phyloP scores from a whole-genome alignment of 2,888 invertebrate species.

The Ophion slaviceki region DNA sequence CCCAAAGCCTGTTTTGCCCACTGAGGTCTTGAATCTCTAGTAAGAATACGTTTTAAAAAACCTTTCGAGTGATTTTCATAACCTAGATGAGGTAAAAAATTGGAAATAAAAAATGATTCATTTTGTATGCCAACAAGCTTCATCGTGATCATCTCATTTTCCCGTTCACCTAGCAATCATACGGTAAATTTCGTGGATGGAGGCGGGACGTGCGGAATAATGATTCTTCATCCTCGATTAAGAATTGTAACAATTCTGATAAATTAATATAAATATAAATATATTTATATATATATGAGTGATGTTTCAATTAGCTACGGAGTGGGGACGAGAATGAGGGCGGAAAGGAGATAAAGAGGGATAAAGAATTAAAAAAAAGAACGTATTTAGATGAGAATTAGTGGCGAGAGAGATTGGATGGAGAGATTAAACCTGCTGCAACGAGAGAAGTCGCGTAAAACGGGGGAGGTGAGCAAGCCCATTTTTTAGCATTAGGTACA shows the following conservation, averaged over 20 bases:
- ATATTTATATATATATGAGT: not conserved
- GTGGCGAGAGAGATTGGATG: conserved; percentile 33
- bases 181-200: not conserved
- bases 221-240: not conserved
- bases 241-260: not conserved
- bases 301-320: not conserved
- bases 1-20: not conserved
- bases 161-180: not conserved
- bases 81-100: not conserved
- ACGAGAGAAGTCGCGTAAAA: conserved; percentile 27
- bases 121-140: not conserved
- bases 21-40: not conserved
- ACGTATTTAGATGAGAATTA: conserved; percentile 42
- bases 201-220: not conserved
- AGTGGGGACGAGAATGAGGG: not conserved
- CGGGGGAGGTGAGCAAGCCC: conserved; percentile 42
- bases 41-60: not conserved
- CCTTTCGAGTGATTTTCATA: not conserved
- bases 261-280: not conserved
- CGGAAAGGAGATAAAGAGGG: not conserved
- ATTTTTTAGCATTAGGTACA: conserved; percentile 54
- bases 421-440: conserved; percentile 43
- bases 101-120: too few relatives aligned
- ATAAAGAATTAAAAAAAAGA: not conserved
- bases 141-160: not conserved